These are phyloP conservation scores for Cladorhizidae sp. DNA, from an alignment of 37 sponge, comb jelly and placozoan genomes.

Conservation along the genomic window DNA sequence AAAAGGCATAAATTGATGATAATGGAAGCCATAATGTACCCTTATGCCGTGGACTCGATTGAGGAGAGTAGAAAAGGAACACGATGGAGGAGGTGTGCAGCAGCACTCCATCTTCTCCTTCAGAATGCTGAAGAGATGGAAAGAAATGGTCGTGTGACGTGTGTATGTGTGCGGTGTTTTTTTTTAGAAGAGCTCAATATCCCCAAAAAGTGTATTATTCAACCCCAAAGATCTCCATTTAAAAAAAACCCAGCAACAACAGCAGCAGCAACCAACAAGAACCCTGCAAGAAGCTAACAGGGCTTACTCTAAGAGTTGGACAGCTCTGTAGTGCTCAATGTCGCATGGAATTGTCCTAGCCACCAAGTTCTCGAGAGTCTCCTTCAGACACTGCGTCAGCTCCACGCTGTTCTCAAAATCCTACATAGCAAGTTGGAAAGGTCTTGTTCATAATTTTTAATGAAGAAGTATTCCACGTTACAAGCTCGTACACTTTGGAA, in stretches of 20 bases:
- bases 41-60: constrained; percentile 14
- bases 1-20: too few species aligned
- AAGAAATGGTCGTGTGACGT: too few species aligned
- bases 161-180: too few species aligned
- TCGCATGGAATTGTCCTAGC: not conserved
- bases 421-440: constrained; percentile 16
- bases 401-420: not conserved
- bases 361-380: not conserved
- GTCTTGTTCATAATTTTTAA: not conserved
- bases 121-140: not conserved
- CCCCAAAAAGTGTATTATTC: too few species aligned
- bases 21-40: not conserved
- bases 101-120: not conserved
- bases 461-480: too few species aligned
- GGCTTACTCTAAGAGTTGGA: not conserved
- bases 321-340: not conserved
- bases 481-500: too few species aligned
- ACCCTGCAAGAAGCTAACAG: too few species aligned
- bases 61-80: constrained; percentile 36
- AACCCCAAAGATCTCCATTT: too few species aligned
- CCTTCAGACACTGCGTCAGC: not conserved
- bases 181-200: too few species aligned
- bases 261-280: too few species aligned
- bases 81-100: not conserved
- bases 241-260: too few species aligned